Evolutionary conservation across 2,888 invertebrate species (phyloP), one percentile per base, ranked within the genome.

Genomic region (Reticulitermes lucifugus): DNA sequence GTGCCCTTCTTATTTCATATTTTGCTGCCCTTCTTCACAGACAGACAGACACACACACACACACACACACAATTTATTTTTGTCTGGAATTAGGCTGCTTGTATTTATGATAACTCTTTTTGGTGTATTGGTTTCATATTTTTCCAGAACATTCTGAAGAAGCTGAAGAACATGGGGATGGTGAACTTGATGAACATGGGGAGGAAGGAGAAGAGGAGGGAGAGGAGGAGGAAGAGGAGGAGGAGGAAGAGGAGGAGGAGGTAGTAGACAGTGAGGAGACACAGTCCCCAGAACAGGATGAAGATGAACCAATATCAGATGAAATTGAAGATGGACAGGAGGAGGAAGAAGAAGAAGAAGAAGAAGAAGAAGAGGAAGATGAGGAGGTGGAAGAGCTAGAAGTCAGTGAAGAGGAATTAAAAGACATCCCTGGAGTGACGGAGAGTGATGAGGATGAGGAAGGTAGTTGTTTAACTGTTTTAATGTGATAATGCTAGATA

Each of bases 101-200:
- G 4, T 14, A 7, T 3, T 51, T 12, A 51, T 51, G 51, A 51
- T 51, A 51, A 51, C 9, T 51, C 14, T 4, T 12, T 51, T 51
- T 55, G 55, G 14, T 55, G 14, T 55, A 18, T 55, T 55, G 18
- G 14, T 5, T 55, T 18, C 14, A 18, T 55, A 29, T 10, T 46
- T 41, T 82, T 25, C 12, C 41, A 51, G 80, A 35, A 55, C n/a
- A 46, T 77, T n/a, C 81, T 46, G 59, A 89, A 85, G 88, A 89
- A 84, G 89, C 89, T 88, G 90, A 90, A 79, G 89, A 90, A 46
- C 90, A 91, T 80, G 89, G 90, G 1, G 88, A 91, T 41, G 90
- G 90, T 80, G 89, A 90, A 60, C 88, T 91, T 43, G 86, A 80
- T 59, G 87, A 60, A 18, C 77, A 90, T 85, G 89, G 87, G 83